Evolutionary conservation across 1,140 invertebrate genomes (phyloP).

Genomic region (Drosophila pseudoananassae): DNA sequence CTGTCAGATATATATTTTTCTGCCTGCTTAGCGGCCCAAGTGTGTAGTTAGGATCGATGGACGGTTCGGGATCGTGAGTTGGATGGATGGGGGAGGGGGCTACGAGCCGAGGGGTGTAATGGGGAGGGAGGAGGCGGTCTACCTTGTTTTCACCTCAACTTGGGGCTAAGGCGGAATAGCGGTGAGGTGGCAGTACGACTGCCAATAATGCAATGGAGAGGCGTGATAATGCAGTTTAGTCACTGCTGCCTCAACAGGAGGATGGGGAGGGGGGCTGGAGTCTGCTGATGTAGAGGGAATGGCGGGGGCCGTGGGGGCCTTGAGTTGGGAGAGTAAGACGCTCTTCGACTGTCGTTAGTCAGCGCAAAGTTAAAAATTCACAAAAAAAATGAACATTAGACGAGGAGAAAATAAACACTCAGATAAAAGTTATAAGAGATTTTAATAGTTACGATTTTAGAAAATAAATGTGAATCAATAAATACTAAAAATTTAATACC

Average conservation of each 20-base stretch:
- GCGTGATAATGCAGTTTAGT: conserved; percentile 82
- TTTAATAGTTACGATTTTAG: no score
- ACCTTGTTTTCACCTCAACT: conserved; percentile 66
- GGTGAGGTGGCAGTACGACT: conserved; percentile 35
- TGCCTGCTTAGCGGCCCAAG: conserved; percentile 68
- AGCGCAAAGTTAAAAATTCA: conserved; percentile 37
- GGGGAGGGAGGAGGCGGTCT: conserved; percentile 19
- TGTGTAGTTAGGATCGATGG: conserved; percentile 79
- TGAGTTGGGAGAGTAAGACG: conserved; percentile 26
- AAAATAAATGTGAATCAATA: no score
- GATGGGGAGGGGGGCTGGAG: background rate
- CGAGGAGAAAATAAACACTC: conserved; percentile 2
- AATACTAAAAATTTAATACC: no score
- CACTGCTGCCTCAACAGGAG: conserved; percentile 53
- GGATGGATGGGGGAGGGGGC: background rate
- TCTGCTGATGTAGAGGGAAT: conserved; percentile 1
- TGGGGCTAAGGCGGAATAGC: background rate
- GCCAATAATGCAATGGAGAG: conserved; percentile 81
- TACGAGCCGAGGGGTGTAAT: background rate
- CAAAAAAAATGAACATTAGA: conserved; percentile 35
- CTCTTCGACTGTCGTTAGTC: conserved; percentile 54
- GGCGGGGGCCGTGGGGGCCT: conserved; percentile 3
- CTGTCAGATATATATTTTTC: conserved; percentile 80
- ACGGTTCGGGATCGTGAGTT: conserved; percentile 26
- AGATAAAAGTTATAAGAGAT: background rate